Evolutionary conservation across 2,797 vertebrate genomes (phyloP).

Genomic region (Apogon talboti): DNA sequence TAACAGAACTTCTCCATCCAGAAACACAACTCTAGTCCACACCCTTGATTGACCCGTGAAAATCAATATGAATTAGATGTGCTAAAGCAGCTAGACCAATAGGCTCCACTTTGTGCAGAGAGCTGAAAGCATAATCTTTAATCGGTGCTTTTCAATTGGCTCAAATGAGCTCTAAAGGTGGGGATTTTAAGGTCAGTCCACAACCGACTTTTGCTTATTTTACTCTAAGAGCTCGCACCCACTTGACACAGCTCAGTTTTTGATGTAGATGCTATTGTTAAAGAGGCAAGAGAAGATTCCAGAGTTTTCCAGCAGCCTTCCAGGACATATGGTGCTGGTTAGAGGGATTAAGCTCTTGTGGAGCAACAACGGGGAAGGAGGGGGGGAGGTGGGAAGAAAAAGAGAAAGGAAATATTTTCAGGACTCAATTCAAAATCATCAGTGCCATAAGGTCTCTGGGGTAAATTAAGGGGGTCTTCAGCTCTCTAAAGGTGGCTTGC

Average conservation of each 20-base stretch:
- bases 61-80: conserved; percentile 51
- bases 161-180: conserved; percentile 27
- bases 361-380: conserved; percentile 54
- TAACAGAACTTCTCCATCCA: conserved; percentile 22
- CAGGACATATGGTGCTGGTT: conserved; percentile 84
- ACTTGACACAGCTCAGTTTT: conserved; percentile 69
- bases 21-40: conserved; percentile 25
- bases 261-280: conserved; percentile 79
- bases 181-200: conserved; percentile 30
- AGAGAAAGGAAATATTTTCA: conserved; percentile 73
- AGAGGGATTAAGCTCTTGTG: conserved; percentile 78
- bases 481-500: conserved; percentile 67
- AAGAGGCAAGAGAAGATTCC: conserved; percentile 77
- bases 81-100: conserved; percentile 28
- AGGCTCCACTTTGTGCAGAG: conserved; percentile 39
- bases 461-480: conserved; percentile 71
- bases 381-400: conserved; percentile 51
- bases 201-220: conserved; percentile 33
- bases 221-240: conserved; percentile 48
- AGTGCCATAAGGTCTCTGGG: conserved; percentile 76
- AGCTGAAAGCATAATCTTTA: conserved; percentile 23
- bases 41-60: conserved; percentile 35
- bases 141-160: conserved; percentile 25
- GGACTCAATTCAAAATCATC: conserved; percentile 76
- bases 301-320: conserved; percentile 78